A percentile compares a stretch with the other conserved stretches of the same genome.
Evolutionary conservation across 1,140 invertebrate genomes (phyloP).

Genomic region (Drosophila nikananu): DNA sequence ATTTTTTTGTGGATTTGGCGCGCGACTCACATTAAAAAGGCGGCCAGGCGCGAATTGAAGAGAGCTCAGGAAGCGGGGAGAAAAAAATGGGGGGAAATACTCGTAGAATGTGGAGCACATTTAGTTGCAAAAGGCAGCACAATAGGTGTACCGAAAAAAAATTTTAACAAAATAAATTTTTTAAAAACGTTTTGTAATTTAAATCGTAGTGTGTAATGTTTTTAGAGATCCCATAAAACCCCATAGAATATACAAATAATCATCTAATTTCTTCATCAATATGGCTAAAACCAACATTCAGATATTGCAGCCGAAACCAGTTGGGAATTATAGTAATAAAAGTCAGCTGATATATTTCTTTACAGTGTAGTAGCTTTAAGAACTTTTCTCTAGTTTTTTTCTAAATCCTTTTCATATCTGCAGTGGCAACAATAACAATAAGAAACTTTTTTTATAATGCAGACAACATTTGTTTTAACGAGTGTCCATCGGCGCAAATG

Average conservation of each 20-base stretch:
- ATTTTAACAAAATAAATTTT: not conserved
- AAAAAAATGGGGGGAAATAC: constrained; percentile 13
- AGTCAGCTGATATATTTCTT: not conserved
- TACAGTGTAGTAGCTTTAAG: not conserved
- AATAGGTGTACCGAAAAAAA: constrained; percentile 24
- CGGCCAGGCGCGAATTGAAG: constrained; percentile 59
- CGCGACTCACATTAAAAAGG: constrained; percentile 64
- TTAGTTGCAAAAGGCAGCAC: constrained; percentile 27
- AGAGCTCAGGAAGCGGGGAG: constrained; percentile 27
- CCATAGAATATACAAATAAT: too few species aligned
- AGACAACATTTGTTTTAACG: constrained; percentile 67
- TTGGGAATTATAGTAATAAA: not conserved
- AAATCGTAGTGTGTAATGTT: too few species aligned
- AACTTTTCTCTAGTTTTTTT: not conserved
- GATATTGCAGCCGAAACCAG: not conserved
- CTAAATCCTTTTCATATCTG: not conserved
- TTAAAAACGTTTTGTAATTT: too few species aligned
- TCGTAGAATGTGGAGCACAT: constrained; percentile 57
- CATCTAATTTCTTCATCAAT: too few species aligned
- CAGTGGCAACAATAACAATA: constrained; percentile 42
- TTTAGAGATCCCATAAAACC: too few species aligned
- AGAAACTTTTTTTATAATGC: constrained; percentile 53
- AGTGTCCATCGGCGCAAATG: constrained; percentile 49
- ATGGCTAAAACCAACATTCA: too few species aligned
- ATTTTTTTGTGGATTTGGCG: constrained; percentile 59